Evolutionary conservation across 92 coral and sea anemone genomes (phyloP), one percentile per base, ranked within the genome.

Genomic region (Bergia puertoricense): DNA sequence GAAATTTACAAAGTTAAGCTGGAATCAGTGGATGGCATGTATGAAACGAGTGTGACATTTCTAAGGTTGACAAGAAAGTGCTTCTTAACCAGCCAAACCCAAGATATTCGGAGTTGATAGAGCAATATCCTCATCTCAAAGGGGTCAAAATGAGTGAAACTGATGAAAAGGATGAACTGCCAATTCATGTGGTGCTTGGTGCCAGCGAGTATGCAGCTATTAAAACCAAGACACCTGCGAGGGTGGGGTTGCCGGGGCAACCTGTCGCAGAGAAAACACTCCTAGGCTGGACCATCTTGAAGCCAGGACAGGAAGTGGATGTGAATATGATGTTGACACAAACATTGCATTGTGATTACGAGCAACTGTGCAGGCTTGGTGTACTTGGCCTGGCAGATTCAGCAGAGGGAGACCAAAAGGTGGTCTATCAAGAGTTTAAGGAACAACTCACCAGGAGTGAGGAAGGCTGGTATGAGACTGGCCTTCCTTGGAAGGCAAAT

Each of bases 261-360:
- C 88, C 88, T 68, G 88, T 85, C 38, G 81, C 80, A 5, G 81
- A 85, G 77, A 14, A 72, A 43, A 73, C 88, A 22, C 43, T 51
- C 44, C 76, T 85, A 18, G 88, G 88, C 6, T 85, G 69, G 88
- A 85, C 88, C 22, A 85, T 85, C 62, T 16, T 85, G 3, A 65
- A 79, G 5, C 76, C 75, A 40, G 88, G 88, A 39, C 50, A 42
- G 6, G 88, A 72, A 54, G 77, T 85, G 20, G 80, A 71, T 79
- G 40, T 67, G 18, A 79, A 77, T 9, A 39, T 85, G 16, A 39
- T 85, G 56, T n/a, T 71, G 10, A 85, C 88, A 9, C 88, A 85
- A 46, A 45, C 81, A 41, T 37, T 46, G 51, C 88, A 85, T 14
- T 30, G 39, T 46, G 88, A 85, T 43, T 85, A 85, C 23, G 88